These are phyloP conservation scores for Ormyrus thymus DNA, from an alignment of 2,888 invertebrate genomes.

Conservation along the genomic window DNA sequence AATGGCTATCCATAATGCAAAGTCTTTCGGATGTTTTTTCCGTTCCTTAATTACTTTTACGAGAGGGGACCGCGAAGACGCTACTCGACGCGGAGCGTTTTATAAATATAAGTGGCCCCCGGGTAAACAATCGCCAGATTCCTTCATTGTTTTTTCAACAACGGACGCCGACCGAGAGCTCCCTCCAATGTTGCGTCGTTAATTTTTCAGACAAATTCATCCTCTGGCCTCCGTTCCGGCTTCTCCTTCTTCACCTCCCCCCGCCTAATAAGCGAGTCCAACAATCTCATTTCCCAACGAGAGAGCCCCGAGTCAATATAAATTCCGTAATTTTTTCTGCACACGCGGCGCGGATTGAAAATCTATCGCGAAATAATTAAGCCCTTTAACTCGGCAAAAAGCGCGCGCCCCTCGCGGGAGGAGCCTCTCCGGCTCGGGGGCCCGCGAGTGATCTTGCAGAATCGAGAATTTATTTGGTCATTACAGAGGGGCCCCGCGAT, in stretches of 20 bases:
- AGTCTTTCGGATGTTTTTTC: constrained; percentile 41
- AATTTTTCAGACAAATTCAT: too few relatives aligned
- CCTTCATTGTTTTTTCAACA: neutral
- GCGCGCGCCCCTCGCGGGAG: too few relatives aligned
- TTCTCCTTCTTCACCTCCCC: neutral
- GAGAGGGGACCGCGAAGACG: constrained; percentile 10
- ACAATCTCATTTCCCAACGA: too few relatives aligned
- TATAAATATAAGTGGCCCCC: constrained; percentile 6
- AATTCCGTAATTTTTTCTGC: neutral
- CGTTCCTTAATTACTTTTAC: constrained; percentile 53
- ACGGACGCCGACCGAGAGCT: too few relatives aligned
- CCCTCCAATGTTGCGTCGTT: too few relatives aligned
- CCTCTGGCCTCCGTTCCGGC: too few relatives aligned
- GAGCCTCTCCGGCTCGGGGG: too few relatives aligned
- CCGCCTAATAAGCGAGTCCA: neutral
- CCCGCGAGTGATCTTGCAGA: constrained; percentile 6
- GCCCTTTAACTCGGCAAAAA: neutral
- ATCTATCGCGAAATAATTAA: constrained; percentile 6
- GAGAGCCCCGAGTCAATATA: neutral
- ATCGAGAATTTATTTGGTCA: constrained; percentile 34
- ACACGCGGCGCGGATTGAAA: too few relatives aligned
- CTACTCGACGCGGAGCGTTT: constrained; percentile 14
- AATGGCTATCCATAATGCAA: constrained; percentile 56
- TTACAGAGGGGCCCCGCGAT: neutral
- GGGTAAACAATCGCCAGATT: constrained; percentile 12